Conservation (phyloP, 2,888 invertebrate genomes). For the Pterostichus niger region DNA sequence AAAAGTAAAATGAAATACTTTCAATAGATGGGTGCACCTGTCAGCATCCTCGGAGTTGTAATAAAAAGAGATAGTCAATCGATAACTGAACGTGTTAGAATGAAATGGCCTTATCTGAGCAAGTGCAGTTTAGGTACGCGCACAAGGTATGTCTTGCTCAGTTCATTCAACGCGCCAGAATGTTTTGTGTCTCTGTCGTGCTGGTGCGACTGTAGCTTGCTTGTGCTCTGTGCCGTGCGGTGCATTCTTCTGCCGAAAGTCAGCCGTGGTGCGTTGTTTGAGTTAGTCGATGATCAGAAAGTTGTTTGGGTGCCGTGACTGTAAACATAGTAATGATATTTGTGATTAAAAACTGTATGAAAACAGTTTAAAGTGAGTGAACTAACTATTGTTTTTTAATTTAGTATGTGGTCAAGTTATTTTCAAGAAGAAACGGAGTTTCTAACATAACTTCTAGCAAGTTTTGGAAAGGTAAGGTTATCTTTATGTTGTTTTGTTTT, state of each 20-base stretch:
- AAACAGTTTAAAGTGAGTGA: constrained; percentile 55
- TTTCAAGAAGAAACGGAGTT: constrained; percentile 39
- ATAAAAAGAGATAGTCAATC: constrained; percentile 16
- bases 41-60: constrained; percentile 14
- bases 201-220: constrained; percentile 37
- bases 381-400: constrained; percentile 15
- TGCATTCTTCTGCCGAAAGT: constrained; percentile 62
- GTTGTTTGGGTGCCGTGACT: constrained; percentile 53
- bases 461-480: constrained; percentile 65
- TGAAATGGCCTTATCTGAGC: neutral
- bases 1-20: constrained; percentile 49
- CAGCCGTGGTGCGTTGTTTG: constrained; percentile 11
- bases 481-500: constrained; percentile 60
- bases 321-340: constrained; percentile 47
- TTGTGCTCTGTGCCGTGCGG: constrained; percentile 36
- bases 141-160: constrained; percentile 36
- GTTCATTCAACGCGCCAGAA: constrained; percentile 58
- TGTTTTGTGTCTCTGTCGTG: constrained; percentile 54
- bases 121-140: constrained; percentile 20
- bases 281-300: constrained; percentile 41
- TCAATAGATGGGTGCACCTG: constrained; percentile 66
- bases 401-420: constrained; percentile 52
- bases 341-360: constrained; percentile 47
- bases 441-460: constrained; percentile 45
- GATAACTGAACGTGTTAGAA: constrained; percentile 7